Evolutionary conservation across 2,888 invertebrate genomes (phyloP), one percentile per base, ranked within the genome.

Genomic region (Bombyx huttoni): DNA sequence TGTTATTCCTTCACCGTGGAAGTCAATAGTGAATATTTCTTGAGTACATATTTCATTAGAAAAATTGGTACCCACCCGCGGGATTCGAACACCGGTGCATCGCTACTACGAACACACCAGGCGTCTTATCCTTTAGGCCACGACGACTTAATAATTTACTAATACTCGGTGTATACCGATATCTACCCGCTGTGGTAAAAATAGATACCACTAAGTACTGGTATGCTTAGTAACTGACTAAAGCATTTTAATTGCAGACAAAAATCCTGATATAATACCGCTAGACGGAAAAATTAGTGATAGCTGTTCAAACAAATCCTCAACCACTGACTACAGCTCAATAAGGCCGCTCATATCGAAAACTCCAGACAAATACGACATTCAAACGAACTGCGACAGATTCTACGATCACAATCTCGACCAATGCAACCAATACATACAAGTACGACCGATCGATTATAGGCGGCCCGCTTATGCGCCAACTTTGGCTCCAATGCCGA

Each of bases 221-320:
- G n/a, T n/a, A n/a, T n/a, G n/a, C n/a, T n/a, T n/a, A n/a, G n/a
- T 60, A 57, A 49, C 50, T 12, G 56, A 59, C 59, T 55, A 59
- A 57, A 54, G 47, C 40, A 52, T 52, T 55, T 55, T 55, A 53
- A 24, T 71, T 73, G 5, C 81, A 86, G 89, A 89, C 55, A 89
- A 89, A 72, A 89, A 89, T 56, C 89, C 89, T 0, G 89, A 89
- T 60, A 89, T 88, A 54, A 88, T 89, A 58, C 87, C 88, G 0
- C 58, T 89, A 48, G 88, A 89, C 58, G 85, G 86, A 0, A 89
- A 89, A 75, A 79, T 85, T 62, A 85, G 80, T 51, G 88, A 89
- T 63, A 86, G 73, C 55, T 85, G 85, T 52, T 86, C 87, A 0
- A 85, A 84, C 66, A 86, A 85, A 61, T 86, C 86, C 0, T 85